A percentile compares a stretch with the other conserved stretches of the same genome.
phyloP scores from a whole-genome alignment of 2,113 vertebrate species.

The Parus major region DNA sequence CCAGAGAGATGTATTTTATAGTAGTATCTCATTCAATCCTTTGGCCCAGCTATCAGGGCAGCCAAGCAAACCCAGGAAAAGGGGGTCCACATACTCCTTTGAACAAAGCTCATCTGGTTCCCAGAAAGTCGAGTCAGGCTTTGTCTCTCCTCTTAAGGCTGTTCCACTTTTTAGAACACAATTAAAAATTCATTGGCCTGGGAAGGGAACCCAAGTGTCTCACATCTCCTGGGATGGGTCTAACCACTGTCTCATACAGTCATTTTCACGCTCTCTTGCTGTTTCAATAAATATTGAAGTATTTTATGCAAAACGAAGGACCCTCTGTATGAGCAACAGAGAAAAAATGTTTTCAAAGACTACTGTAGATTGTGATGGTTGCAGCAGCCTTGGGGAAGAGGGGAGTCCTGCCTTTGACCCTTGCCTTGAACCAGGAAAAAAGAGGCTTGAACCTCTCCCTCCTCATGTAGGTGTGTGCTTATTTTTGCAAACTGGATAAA shows the following conservation, averaged over 20 bases:
- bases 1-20: background rate
- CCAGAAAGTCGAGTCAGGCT: background rate
- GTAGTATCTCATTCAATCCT: background rate
- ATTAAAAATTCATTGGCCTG: slow-evolving; percentile 57
- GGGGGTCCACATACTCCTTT: background rate
- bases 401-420: background rate
- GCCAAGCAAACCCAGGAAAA: background rate
- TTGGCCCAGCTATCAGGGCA: background rate
- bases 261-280: background rate
- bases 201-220: slow-evolving; percentile 34
- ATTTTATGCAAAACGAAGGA: background rate
- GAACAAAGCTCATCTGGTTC: background rate
- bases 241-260: background rate
- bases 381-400: background rate
- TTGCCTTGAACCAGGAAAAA: background rate
- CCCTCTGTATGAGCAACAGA: background rate
- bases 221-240: background rate
- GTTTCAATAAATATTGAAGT: slow-evolving; percentile 47
- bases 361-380: background rate
- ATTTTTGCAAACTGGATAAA: background rate
- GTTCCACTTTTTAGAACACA: slow-evolving; percentile 23
- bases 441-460: background rate
- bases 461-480: background rate
- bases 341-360: background rate
- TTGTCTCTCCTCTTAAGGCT: slow-evolving; percentile 26